Percentiles rank a stretch among this genome's conserved stretches.
These are phyloP conservation scores for Pipistrellus pipistrellus DNA, from an alignment of 2,797 vertebrate species.

Conservation along the genomic window DNA sequence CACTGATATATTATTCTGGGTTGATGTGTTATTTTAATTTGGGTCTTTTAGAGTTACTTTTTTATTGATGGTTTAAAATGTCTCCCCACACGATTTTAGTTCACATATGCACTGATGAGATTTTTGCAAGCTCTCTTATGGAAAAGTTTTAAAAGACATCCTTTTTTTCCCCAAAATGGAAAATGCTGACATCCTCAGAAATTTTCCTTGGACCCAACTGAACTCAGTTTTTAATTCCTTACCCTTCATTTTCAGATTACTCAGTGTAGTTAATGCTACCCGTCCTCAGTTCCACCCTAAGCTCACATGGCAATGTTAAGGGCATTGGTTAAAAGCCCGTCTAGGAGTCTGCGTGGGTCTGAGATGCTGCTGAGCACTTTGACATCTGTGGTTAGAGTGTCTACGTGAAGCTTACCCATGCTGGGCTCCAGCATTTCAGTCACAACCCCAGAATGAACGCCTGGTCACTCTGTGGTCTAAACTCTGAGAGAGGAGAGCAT, in stretches of 20 bases:
- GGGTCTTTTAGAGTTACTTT: not conserved
- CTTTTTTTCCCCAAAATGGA: conserved; percentile 44
- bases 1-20: not conserved
- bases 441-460: conserved; percentile 77
- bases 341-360: conserved; percentile 56
- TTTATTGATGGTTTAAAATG: conserved; percentile 3
- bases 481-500: conserved; percentile 77
- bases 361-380: conserved; percentile 82
- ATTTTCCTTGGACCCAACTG: conserved; percentile 71
- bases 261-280: conserved; percentile 73
- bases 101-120: conserved; percentile 42
- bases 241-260: conserved; percentile 75
- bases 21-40: not conserved
- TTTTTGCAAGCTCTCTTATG: conserved; percentile 55
- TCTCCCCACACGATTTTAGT: conserved; percentile 32
- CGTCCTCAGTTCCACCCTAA: conserved; percentile 72
- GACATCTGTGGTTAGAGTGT: conserved; percentile 79
- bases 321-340: conserved; percentile 73
- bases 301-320: conserved; percentile 47
- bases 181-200: conserved; percentile 58
- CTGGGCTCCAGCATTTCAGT: conserved; percentile 78
- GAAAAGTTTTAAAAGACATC: conserved; percentile 60
- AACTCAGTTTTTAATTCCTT: conserved; percentile 69
- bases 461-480: conserved; percentile 80
- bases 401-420: conserved; percentile 78